Base-by-base conservation (phyloP, 2,888 invertebrate genomes). In the Smittia aterrima region DNA sequence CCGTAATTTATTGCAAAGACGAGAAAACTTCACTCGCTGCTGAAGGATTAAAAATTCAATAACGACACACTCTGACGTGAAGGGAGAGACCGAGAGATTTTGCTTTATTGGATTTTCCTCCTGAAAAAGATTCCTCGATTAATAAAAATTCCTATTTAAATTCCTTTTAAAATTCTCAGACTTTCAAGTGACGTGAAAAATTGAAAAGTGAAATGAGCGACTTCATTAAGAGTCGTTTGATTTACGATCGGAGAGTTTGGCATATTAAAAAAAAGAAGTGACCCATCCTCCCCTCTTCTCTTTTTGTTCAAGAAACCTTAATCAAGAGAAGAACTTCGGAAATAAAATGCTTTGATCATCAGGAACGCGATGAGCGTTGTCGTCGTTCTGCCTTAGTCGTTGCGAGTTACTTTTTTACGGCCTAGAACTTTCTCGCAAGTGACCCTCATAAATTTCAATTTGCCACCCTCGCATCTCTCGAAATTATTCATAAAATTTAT, bases 341-440 rank as follows among this genome's bases (percentile, higher is more conserved):
- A 47, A 47, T 47, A 47, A 47, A 47, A 47, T n/a, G 47, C 47
- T 47, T 47, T 47, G 47, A 47, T 47, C 47, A 47, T 47, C 47
- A n/a, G 11, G 11, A 47, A 16, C 16, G 16, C 47, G 47, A 2
- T 47, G 4, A 32, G 32, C 32, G 32, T 9, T 32, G 47, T 47
- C 47, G 4, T 47, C 11, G 2, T 3, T 9, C 32, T 32, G 9
- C 9, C 9, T 47, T 11, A n/a, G 11, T 47, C 11, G n/a, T 47
- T 11, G 9, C 38, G 9, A 7, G 4, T 47, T 47, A 11, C 47
- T 47, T 47, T 38, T 47, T 47, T 47, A n/a, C 11, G 47, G 47
- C 11, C 11, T 11, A 47, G 47, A 47, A 16, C 16, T 47, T 32
- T 47, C 9, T 9, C 9, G n/a, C 11, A 47, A 47, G 47, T 47